A percentile compares a stretch with the other conserved stretches of the same genome.
Evolutionary conservation across 2,888 invertebrate species (phyloP).

Genomic region (Drymonia ruficornis): DNA sequence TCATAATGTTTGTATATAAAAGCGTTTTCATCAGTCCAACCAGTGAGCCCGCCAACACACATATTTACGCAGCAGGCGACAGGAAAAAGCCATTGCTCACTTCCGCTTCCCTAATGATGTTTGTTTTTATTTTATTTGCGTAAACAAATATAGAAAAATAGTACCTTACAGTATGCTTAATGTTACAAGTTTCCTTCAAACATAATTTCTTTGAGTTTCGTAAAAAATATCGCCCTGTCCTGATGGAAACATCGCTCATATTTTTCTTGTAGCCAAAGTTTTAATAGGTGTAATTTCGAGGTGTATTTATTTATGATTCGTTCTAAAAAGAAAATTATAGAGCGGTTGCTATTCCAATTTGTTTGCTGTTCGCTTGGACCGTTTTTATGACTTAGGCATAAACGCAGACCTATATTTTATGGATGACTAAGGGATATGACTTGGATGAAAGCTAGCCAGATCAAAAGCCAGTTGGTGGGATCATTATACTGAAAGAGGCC

Average conservation of each 20-base stretch:
- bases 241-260: background rate
- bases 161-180: background rate
- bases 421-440: background rate
- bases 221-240: background rate
- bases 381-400: too few species aligned
- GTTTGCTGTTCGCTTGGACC: background rate
- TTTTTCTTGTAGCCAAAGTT: background rate
- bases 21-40: too few species aligned
- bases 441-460: background rate
- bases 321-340: background rate
- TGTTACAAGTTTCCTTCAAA: background rate
- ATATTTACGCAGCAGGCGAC: conserved; percentile 38
- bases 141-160: conserved; percentile 21
- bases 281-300: background rate
- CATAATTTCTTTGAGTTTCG: background rate
- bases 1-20: too few species aligned
- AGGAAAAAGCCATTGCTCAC: conserved; percentile 49
- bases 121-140: conserved; percentile 44
- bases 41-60: conserved; percentile 16
- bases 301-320: background rate
- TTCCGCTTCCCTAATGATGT: conserved; percentile 51
- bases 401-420: background rate
- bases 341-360: background rate
- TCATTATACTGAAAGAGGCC: background rate
- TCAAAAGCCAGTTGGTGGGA: background rate